A percentile compares a stretch with the other conserved stretches of the same genome.
Conservation (phyloP, 2,113 vertebrate genomes). For the Tylochromis polylepis region DNA sequence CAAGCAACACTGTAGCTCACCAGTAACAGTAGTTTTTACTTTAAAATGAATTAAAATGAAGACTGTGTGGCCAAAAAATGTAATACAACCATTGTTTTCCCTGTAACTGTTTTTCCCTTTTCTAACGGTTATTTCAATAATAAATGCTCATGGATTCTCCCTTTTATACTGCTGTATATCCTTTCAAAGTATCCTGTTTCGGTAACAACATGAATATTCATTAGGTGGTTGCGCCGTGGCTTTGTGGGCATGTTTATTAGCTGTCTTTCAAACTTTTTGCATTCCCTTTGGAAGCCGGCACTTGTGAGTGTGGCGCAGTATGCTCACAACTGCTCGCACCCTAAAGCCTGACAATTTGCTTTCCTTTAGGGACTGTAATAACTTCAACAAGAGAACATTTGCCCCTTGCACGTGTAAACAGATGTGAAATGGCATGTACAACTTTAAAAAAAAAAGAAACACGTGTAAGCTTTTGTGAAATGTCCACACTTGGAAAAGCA, state of each 20-base stretch:
- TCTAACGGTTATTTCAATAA: background rate
- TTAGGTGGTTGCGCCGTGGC: accelerated
- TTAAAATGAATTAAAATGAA: background rate
- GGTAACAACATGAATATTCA: background rate
- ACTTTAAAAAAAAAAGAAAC: background rate
- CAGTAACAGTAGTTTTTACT: background rate
- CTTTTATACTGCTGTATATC: background rate
- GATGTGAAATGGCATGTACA: background rate
- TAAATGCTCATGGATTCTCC: background rate
- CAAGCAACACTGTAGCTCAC: background rate
- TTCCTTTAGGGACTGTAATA: background rate
- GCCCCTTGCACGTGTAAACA: background rate
- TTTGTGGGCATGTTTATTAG: background rate
- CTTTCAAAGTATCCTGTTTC: background rate
- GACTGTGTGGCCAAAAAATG: background rate
- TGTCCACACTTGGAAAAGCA: background rate
- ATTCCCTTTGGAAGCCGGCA: background rate
- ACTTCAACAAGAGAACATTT: background rate
- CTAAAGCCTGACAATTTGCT: background rate
- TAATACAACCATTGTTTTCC: background rate
- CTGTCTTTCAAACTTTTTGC: background rate
- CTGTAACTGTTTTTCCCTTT: background rate
- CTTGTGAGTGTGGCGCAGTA: background rate
- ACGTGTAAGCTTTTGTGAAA: background rate
- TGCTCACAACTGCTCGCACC: background rate